Evolutionary conservation across 2,113 vertebrate species (phyloP), one percentile per base, ranked within the genome.

Genomic region (Cnemophilus loriae): DNA sequence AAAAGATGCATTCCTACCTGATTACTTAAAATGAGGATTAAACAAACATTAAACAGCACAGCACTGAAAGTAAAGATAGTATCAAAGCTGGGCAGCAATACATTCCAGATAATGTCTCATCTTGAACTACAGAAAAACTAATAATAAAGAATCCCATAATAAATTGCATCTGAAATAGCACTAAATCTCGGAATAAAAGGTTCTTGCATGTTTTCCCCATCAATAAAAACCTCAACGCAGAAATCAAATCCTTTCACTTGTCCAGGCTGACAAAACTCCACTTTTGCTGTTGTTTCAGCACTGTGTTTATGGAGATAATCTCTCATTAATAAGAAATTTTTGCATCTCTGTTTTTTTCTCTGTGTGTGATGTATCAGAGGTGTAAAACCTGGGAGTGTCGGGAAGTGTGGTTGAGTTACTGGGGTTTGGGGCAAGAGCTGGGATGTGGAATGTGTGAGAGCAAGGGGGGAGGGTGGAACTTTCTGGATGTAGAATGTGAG

Each of bases 1-100:
- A 91, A 87, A 95, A 77, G 30, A 60, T 37, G 20, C 35, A 73
- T 91, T 76, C 35, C 6, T 69, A 35, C 6, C 4, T 22, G 35
- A 56, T 60, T 35, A 71, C 27, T 96, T 57, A 60, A 93, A 94
- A 94, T 75, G 33, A 60, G 67, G 84, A 95, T 83, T 68, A 89
- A 96, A 92, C 55, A 87, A 73, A 63, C 32, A 59, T 84, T 67
- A 50, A 80, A 55, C 6, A 64, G 33, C 49, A 44, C 4, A 56
- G 22, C 41, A 63, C 7, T 70, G 41, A 56, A 74, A 63, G 8
- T 30, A 24, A 68, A 63, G 56, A n/a, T 76, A 20, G 22, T 32
- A n/a, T 82, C 83, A 87, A 57, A 61, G 23, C 50, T 57, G 32
- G 59, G 26, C 55, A 39, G 44, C 47, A 53, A 55, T n/a, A 16